phyloP scores from a whole-genome alignment of 2,113 vertebrate genomes.

The Panthera uncia region DNA sequence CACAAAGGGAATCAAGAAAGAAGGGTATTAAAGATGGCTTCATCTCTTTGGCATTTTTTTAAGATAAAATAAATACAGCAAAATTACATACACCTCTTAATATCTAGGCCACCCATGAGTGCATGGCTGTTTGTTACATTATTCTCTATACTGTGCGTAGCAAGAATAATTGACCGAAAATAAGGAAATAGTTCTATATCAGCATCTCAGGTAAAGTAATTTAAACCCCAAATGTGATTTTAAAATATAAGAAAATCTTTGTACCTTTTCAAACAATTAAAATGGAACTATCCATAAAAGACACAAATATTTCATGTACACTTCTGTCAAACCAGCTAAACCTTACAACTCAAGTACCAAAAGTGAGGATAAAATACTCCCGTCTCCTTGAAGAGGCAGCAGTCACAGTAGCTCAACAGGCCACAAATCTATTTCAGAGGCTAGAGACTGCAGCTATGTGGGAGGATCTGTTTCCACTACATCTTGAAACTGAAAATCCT shows the following conservation, averaged over 20 bases:
- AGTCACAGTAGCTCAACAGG: neutral
- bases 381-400: neutral
- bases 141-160: neutral
- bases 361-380: neutral
- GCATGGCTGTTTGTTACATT: neutral
- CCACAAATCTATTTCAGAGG: neutral
- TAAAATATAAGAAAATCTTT: neutral
- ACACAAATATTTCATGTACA: neutral
- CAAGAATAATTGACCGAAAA: slow-evolving; percentile 24
- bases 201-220: neutral
- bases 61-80: neutral
- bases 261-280: neutral
- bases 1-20: neutral
- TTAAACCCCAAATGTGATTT: slow-evolving; percentile 11
- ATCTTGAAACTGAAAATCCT: neutral
- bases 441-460: neutral
- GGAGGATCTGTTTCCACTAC: neutral
- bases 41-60: neutral
- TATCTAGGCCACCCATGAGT: neutral
- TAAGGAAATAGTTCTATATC: neutral
- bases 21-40: neutral
- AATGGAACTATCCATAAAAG: neutral
- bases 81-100: neutral
- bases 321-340: neutral
- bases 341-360: neutral